phyloP scores from a whole-genome alignment of 2,888 invertebrate species.

The Luperina testacea region DNA sequence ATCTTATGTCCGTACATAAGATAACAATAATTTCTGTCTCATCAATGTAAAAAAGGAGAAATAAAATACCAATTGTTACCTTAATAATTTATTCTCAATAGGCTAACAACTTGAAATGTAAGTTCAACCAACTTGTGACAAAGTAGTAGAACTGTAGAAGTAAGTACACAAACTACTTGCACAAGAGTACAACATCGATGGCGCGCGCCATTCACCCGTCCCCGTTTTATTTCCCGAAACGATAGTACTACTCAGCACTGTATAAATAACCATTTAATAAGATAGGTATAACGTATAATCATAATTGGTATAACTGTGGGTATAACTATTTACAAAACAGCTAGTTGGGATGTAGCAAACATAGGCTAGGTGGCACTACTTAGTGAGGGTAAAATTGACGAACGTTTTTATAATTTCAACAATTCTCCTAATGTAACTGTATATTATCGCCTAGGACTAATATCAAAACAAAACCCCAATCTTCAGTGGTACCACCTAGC shows the following conservation, averaged over 20 bases:
- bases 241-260: constrained; percentile 35
- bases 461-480: constrained; percentile 10
- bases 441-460: background rate
- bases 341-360: constrained; percentile 40
- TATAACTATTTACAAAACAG: constrained; percentile 54
- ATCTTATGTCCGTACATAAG: no score
- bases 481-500: constrained; percentile 47
- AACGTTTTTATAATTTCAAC: constrained; percentile 2
- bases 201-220: background rate
- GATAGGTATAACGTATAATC: constrained; percentile 1
- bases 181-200: constrained; percentile 35
- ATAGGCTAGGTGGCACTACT: constrained; percentile 47
- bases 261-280: constrained; percentile 18
- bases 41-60: constrained; percentile 29
- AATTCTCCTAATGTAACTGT: constrained; percentile 3
- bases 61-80: constrained; percentile 52
- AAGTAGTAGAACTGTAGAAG: constrained; percentile 25
- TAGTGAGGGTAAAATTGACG: constrained; percentile 12
- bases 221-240: constrained; percentile 35
- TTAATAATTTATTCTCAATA: constrained; percentile 66
- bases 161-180: constrained; percentile 38
- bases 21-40: constrained; percentile 8
- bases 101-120: constrained; percentile 48
- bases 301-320: constrained; percentile 40
- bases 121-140: constrained; percentile 44